Percentiles rank a stretch among this genome's conserved stretches.
Conservation (phyloP, 2,797 vertebrate genomes). For the Furcifer pardalis region DNA sequence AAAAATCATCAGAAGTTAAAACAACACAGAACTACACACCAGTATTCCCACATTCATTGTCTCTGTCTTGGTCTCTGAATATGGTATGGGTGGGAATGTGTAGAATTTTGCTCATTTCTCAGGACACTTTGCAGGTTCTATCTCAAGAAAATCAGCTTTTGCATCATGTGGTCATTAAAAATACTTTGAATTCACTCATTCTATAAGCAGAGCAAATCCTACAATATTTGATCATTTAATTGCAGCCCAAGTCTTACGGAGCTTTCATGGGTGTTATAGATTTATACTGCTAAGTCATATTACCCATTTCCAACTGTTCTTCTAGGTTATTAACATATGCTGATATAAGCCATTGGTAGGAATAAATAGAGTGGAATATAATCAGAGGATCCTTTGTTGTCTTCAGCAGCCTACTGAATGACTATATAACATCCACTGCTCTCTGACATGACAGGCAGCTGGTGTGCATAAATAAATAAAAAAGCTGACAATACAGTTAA, state of each 20-base stretch:
- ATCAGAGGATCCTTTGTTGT: slow-evolving; percentile 78
- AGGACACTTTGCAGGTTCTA: not conserved
- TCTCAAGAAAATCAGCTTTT: no score
- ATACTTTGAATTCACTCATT: no score
- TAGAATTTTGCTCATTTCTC: not conserved
- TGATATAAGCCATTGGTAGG: slow-evolving; percentile 57
- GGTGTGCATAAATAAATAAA: slow-evolving; percentile 91
- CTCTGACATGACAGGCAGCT: slow-evolving; percentile 81
- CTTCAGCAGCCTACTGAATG: slow-evolving; percentile 74
- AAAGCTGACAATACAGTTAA: slow-evolving; percentile 75
- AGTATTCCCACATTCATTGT: no score
- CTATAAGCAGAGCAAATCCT: no score
- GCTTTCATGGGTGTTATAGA: not conserved
- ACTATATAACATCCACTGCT: slow-evolving; percentile 75
- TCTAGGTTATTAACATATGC: slow-evolving; percentile 43
- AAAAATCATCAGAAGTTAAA: no score
- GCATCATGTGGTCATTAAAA: no score
- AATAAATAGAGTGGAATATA: slow-evolving; percentile 72
- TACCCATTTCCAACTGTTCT: slow-evolving; percentile 36
- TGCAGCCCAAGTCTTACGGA: not conserved
- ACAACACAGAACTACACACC: no score
- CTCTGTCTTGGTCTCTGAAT: not conserved
- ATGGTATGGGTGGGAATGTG: not conserved
- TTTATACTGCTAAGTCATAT: slow-evolving; percentile 9
- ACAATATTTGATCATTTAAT: no score